Evolutionary conservation across 2,888 invertebrate genomes (phyloP), one percentile per base, ranked within the genome.

Genomic region (Balanococcus diminutus): DNA sequence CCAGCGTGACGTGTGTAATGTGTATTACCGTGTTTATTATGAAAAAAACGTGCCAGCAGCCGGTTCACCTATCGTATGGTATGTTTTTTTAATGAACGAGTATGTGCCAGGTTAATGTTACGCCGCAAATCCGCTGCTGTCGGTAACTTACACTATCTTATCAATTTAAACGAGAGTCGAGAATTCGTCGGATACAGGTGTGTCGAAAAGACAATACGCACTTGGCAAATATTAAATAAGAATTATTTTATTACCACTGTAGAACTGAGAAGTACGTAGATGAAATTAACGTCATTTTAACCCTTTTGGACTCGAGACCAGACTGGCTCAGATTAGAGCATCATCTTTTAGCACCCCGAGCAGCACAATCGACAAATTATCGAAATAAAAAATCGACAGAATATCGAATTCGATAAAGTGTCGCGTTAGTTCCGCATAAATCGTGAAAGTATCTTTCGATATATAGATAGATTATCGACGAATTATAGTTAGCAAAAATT

Each of bases 61-160:
- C 67, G 67, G 67, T 28, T 67, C 28, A 56, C 56, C 22, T 56
- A 56, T 22, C 3, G 5, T 51, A 19, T 9, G 22, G 25, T 61
- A 46, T 46, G 61, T 61, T 61, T 61, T 61, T 61, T 61, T 61
- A 61, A 61, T 61, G 61, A 61, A 61, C 56, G 19, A 56, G 42
- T 42, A 42, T 42, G 22, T 56, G 22, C 28, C 28, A 14, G 19
- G n/a, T 19, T 56, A 1, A 2, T 19, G 25, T 56, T 56, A 8
- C 16, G 14, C 25, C 25, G 25, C 61, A 11, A 61, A 16, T 16
- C 46, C n/a, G 11, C 46, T 46, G n/a, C 46, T 2, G 46, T 46
- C 39, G 5, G 46, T 46, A n/a, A 5, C 5, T n/a, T 46, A 14
- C 67, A 28, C 25, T 67, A 67, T 28, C 67, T 28, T 67, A 67